Evolutionary conservation across 2,797 vertebrate genomes (phyloP), one percentile per base, ranked within the genome.

Genomic region (Dendrocincla tyrannina): DNA sequence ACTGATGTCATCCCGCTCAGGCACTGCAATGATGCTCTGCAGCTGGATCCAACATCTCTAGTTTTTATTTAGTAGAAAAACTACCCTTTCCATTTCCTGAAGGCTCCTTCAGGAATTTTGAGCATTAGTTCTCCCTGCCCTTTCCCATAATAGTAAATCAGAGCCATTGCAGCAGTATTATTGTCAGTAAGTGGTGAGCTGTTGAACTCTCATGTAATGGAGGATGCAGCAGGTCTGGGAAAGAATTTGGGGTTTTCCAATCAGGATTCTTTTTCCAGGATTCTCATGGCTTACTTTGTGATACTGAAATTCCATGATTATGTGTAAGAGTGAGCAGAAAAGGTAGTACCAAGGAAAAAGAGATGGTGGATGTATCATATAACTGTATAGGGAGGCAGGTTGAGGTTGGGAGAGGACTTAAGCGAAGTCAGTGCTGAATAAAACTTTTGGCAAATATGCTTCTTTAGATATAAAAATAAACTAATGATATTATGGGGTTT

Each of bases 151-250:
- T 11, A 30, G 7, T 25, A 8, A 67, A 30, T 63, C 22, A 67
- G 35, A 67, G 28, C 10, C 19, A 27, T 4, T 44, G 18, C 18
- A 80, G 55, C 42, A n/a, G 4, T 30, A 25, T 19, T 77, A 67
- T 58, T 63, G 8, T 62, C 69, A 49, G 18, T 55, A 27, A 27
- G 25, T 50, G 49, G 49, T 50, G 49, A 50, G 14, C 49, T 10
- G 16, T 27, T 27, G 49, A 49, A 25, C 47, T 25, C 13, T 7
- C 39, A 22, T 14, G 16, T 6, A 20, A 17, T 32, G 53, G 53
- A 19, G 5, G 41, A 75, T 44, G 22, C 18, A 58, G 19, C 20
- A 77, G 6, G 10, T 46, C 17, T 3, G 0, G 2, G 0, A 35
- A 77, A 73, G 30, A 27, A 5, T 7, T 16, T 24, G 24, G 5